A percentile compares a stretch with the other conserved stretches of the same genome.
Evolutionary conservation across 2,797 vertebrate genomes (phyloP).

Genomic region (Rhyacichthys aspro): DNA sequence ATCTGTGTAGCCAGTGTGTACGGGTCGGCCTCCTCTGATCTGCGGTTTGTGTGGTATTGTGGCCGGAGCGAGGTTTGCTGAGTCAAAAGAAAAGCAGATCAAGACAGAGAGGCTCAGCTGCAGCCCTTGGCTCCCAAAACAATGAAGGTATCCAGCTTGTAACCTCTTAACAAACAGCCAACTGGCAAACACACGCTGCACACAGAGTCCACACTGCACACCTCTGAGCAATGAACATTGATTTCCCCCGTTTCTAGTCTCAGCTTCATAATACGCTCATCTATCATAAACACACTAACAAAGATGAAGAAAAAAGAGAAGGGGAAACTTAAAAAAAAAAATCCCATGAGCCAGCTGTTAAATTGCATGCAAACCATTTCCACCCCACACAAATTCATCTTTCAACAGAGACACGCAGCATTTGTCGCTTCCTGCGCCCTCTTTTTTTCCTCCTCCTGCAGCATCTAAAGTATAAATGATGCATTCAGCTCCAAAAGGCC

Average conservation of each 20-base stretch:
- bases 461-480: constrained; percentile 36
- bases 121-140: constrained; percentile 66
- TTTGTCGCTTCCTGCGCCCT: constrained; percentile 31
- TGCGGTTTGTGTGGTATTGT: constrained; percentile 33
- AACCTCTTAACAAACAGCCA: constrained; percentile 64
- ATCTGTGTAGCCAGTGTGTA: constrained; percentile 15
- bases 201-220: constrained; percentile 30
- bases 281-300: constrained; percentile 67
- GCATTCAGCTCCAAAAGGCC: constrained; percentile 20
- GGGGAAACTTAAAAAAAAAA: constrained; percentile 1
- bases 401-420: constrained; percentile 44
- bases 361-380: constrained; percentile 56
- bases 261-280: constrained; percentile 67
- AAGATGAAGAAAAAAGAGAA: constrained; percentile 30
- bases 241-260: constrained; percentile 67
- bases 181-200: constrained; percentile 38
- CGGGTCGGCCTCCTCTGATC: constrained; percentile 7
- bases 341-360: constrained; percentile 54
- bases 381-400: constrained; percentile 43
- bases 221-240: constrained; percentile 64
- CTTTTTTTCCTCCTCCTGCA: constrained; percentile 1
- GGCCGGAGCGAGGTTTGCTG: constrained; percentile 58
- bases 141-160: constrained; percentile 66
- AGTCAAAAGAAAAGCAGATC: constrained; percentile 73
- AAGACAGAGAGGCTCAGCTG: constrained; percentile 61